Conservation (phyloP, 2,888 invertebrate genomes). For the Carterocephalus palaemon region DNA sequence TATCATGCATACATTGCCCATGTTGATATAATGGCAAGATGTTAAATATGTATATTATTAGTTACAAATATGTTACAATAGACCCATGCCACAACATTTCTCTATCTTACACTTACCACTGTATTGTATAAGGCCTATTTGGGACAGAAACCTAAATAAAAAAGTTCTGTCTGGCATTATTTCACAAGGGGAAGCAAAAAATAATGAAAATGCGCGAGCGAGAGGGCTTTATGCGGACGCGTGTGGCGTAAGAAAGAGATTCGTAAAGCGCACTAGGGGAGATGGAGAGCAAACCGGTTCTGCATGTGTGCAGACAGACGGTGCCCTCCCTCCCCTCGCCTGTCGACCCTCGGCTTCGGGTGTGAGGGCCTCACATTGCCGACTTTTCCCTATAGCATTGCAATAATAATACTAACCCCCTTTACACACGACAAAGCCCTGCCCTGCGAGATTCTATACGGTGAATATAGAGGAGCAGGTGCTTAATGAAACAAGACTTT, state of each 20-base stretch:
- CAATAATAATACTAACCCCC: conserved; percentile 64
- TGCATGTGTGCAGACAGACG: conserved; percentile 72
- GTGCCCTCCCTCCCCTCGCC: conserved; percentile 68
- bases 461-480: conserved; percentile 25
- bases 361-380: conserved; percentile 67
- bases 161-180: conserved; percentile 68
- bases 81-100: conserved; percentile 41
- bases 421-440: conserved; percentile 31
- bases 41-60: conserved; percentile 1
- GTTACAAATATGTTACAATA: conserved; percentile 37
- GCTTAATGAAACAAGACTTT: conserved; percentile 3
- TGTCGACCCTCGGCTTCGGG: conserved; percentile 60
- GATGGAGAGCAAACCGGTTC: conserved; percentile 73
- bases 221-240: conserved; percentile 62
- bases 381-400: conserved; percentile 66
- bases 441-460: conserved; percentile 30
- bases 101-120: conserved; percentile 52
- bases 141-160: conserved; percentile 64
- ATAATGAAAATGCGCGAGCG: conserved; percentile 71
- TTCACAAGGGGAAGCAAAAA: conserved; percentile 74
- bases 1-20: conserved; percentile 10
- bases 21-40: too few species aligned
- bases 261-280: conserved; percentile 65
- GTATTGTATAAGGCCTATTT: conserved; percentile 46
- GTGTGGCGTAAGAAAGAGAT: conserved; percentile 66